These are phyloP conservation scores for Hyposoter didymator DNA, from an alignment of 2,888 invertebrate species.

Conservation along the genomic window DNA sequence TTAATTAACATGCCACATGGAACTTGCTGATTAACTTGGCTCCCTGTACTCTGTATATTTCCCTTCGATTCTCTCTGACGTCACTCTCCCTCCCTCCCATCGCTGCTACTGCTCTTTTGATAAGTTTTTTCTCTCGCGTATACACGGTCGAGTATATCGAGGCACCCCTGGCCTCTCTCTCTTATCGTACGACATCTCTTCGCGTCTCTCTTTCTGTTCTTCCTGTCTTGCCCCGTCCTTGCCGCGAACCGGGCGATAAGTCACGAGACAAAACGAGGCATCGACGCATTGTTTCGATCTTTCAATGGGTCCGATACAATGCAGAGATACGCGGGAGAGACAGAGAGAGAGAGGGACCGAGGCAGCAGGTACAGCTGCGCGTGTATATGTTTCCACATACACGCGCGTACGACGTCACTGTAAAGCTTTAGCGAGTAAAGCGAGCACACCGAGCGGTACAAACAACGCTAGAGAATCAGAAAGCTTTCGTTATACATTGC, in stretches of 20 bases:
- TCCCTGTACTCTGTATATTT: constrained; percentile 17
- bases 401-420: not conserved
- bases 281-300: constrained; percentile 80
- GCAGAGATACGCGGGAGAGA: constrained; percentile 51
- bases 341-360: constrained; percentile 18
- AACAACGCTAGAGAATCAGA: constrained; percentile 43
- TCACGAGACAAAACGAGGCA: constrained; percentile 79
- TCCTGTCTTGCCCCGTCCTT: constrained; percentile 72
- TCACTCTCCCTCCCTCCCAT: constrained; percentile 6
- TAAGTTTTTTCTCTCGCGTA: constrained; percentile 37
- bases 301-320: constrained; percentile 81
- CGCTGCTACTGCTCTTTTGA: not conserved
- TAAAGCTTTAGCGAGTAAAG: constrained; percentile 42
- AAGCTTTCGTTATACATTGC: constrained; percentile 43
- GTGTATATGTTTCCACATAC: not conserved
- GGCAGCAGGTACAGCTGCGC: not conserved
- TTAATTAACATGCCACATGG: constrained; percentile 64
- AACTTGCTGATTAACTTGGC: constrained; percentile 56
- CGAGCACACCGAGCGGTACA: constrained; percentile 14
- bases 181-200: constrained; percentile 55
- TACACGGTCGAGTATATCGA: constrained; percentile 11
- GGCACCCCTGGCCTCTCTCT: constrained; percentile 16
- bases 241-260: constrained; percentile 76
- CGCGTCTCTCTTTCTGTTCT: constrained; percentile 62
- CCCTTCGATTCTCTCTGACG: constrained; percentile 46